phyloP scores from a whole-genome alignment of 2,113 vertebrate genomes.

The Trachemys scripta region DNA sequence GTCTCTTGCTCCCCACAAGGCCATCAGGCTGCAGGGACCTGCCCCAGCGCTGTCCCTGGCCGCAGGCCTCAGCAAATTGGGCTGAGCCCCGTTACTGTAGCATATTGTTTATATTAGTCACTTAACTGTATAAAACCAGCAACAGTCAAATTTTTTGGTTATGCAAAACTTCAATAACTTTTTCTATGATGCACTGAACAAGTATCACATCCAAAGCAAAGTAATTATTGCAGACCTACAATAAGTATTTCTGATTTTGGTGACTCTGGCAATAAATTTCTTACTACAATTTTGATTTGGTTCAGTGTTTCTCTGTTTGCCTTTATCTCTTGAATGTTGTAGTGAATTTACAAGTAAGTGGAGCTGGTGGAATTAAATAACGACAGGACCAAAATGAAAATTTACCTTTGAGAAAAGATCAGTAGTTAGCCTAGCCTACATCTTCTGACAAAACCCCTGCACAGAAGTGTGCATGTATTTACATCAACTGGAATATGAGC shows the following conservation, averaged over 20 bases:
- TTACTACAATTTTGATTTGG: background rate
- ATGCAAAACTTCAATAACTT: conserved; percentile 2
- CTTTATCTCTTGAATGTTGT: background rate
- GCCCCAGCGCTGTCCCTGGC: too few relatives aligned
- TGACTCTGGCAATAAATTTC: conserved; percentile 36
- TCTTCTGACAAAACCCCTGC: background rate
- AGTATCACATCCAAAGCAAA: background rate
- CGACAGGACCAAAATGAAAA: background rate
- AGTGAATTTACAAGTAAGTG: background rate
- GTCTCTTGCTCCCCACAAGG: too few relatives aligned
- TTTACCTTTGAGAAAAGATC: background rate
- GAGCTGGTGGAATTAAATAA: background rate
- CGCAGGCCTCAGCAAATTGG: too few relatives aligned
- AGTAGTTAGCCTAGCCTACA: background rate
- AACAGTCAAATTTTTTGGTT: background rate
- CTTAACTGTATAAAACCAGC: background rate
- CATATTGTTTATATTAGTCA: background rate
- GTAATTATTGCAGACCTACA: background rate
- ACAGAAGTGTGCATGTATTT: background rate
- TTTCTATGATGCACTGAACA: background rate
- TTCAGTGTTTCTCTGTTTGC: background rate
- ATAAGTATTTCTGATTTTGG: background rate
- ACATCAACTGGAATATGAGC: background rate
- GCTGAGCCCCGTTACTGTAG: background rate
- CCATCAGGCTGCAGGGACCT: too few relatives aligned